Evolutionary conservation across 2,888 invertebrate genomes (phyloP).

Genomic region (Pandemis corylana): DNA sequence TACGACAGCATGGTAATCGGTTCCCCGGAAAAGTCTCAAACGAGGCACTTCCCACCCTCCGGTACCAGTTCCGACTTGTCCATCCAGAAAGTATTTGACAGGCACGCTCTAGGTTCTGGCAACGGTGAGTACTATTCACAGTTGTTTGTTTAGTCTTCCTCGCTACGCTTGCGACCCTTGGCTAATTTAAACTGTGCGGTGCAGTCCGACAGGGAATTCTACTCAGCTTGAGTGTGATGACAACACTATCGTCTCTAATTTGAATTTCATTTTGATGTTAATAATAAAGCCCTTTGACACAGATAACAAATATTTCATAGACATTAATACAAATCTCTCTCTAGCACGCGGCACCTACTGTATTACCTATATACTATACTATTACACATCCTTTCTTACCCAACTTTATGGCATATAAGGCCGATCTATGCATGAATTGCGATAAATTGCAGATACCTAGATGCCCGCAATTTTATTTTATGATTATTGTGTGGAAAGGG

Average conservation of each 20-base stretch:
- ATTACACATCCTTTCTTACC: slow-evolving; percentile 1
- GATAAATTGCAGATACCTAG: neutral
- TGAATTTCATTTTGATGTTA: slow-evolving; percentile 1
- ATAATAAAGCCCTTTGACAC: slow-evolving; percentile 25
- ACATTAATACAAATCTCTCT: neutral
- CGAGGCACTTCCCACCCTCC: slow-evolving; percentile 65
- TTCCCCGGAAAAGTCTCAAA: slow-evolving; percentile 63
- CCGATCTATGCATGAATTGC: neutral
- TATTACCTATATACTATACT: neutral
- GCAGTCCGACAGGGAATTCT: slow-evolving; percentile 52
- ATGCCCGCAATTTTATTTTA: neutral
- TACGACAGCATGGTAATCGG: slow-evolving; percentile 62
- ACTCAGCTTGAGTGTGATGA: slow-evolving; percentile 56
- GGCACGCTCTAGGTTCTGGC: slow-evolving; percentile 72
- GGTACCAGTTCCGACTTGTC: slow-evolving; percentile 65
- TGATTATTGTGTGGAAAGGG: slow-evolving; percentile 22
- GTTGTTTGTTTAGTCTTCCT: slow-evolving; percentile 48
- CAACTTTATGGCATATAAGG: neutral
- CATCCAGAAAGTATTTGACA: slow-evolving; percentile 72
- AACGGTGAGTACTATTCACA: slow-evolving; percentile 70
- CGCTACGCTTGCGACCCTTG: slow-evolving; percentile 51
- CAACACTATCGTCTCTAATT: slow-evolving; percentile 42
- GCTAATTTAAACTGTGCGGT: slow-evolving; percentile 51
- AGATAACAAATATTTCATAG: neutral
- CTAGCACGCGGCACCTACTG: slow-evolving; percentile 11